Conservation (phyloP, 2,113 vertebrate species). For the Chaetura pelagica region DNA sequence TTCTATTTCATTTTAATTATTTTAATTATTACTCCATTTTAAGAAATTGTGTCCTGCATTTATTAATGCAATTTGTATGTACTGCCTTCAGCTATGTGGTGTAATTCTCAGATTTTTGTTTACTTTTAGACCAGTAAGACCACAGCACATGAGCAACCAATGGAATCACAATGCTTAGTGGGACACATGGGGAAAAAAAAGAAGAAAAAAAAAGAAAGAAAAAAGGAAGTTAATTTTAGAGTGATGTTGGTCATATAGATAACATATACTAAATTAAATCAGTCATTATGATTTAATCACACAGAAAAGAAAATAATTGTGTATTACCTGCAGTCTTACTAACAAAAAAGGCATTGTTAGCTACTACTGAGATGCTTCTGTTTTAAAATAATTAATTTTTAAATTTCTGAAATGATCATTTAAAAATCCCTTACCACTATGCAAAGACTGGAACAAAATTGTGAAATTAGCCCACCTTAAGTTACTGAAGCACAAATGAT, state of each 20-base stretch:
- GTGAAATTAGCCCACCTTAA: neutral
- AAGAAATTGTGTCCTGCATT: neutral
- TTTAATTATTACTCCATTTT: neutral
- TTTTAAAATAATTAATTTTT: neutral
- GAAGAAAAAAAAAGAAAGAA: no score
- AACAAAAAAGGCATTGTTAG: neutral
- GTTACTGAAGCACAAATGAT: neutral
- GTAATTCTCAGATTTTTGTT: neutral
- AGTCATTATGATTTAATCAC: neutral
- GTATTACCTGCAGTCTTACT: neutral
- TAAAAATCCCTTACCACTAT: neutral
- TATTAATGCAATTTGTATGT: neutral
- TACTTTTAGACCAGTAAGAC: neutral
- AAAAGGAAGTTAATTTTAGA: neutral
- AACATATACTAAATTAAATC: neutral
- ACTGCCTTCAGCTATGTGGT: neutral
- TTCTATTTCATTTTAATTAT: neutral
- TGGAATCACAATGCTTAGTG: neutral
- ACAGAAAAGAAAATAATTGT: neutral
- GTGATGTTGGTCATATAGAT: rapidly evolving
- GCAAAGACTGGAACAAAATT: neutral
- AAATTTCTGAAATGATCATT: neutral
- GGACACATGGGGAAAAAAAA: neutral
- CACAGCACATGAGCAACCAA: neutral
- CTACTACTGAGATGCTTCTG: neutral